A percentile compares a stretch with the other conserved stretches of the same genome.
Conservation (phyloP, 2,888 invertebrate genomes). For the Sicus ferrugineus region DNA sequence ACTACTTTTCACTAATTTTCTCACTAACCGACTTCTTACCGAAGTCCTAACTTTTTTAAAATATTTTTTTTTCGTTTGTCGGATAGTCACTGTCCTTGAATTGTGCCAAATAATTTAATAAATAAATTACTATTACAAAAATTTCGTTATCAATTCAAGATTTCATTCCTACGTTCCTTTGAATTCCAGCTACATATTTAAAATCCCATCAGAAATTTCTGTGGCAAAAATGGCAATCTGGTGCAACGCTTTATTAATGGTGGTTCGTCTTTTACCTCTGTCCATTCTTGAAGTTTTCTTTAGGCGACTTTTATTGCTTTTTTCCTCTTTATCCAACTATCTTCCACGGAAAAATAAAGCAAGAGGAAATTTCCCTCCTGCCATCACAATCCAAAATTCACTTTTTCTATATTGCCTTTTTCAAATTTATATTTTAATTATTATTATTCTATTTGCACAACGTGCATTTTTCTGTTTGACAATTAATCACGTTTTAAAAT, state of each 20-base stretch:
- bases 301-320: slow-evolving; percentile 5
- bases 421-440: background rate
- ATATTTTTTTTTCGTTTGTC: no score
- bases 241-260: slow-evolving; percentile 19
- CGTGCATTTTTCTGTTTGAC: background rate
- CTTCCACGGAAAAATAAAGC: slow-evolving; percentile 11
- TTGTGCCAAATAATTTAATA: no score
- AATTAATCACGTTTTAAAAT: background rate
- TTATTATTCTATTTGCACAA: background rate
- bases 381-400: slow-evolving; percentile 16
- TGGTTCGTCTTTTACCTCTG: slow-evolving; percentile 15
- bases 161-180: no score
- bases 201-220: no score
- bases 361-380: slow-evolving; percentile 7
- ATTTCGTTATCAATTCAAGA: no score
- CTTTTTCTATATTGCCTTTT: slow-evolving; percentile 5
- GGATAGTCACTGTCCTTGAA: no score
- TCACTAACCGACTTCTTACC: no score
- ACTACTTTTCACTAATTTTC: no score
- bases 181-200: no score
- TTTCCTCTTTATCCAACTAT: slow-evolving; percentile 6
- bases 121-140: no score
- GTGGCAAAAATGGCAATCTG: no score
- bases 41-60: no score
- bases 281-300: background rate